Conservation (phyloP, 2,797 vertebrate species). For the Oreochromis grahami region DNA sequence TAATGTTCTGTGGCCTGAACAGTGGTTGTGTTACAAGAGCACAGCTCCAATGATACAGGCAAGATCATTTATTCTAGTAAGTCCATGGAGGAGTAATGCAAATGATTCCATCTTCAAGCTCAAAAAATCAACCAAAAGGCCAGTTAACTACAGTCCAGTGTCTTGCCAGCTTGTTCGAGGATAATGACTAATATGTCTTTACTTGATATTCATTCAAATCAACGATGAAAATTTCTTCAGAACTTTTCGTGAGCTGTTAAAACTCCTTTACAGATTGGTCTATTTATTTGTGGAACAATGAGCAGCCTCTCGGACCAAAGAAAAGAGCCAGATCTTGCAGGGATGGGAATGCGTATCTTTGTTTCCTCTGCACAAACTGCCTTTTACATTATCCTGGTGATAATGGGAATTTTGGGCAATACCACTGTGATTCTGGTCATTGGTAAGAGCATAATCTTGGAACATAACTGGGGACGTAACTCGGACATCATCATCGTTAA, state of each 20-base stretch:
- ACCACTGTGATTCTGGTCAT: constrained; percentile 68
- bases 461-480: constrained; percentile 44
- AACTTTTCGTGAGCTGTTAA: neutral
- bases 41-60: neutral
- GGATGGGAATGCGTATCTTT: constrained; percentile 43
- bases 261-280: neutral
- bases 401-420: constrained; percentile 77
- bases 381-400: constrained; percentile 71
- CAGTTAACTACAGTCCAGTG: neutral
- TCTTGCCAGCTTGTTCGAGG: neutral
- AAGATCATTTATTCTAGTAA: neutral
- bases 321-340: neutral
- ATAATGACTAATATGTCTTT: neutral
- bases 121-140: neutral
- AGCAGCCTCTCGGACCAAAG: neutral
- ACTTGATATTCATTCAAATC: neutral
- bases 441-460: constrained; percentile 58
- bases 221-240: neutral
- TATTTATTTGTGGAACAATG: neutral
- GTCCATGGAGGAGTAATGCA: neutral
- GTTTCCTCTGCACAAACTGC: constrained; percentile 40
- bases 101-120: neutral
- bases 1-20: neutral
- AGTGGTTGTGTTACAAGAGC: neutral
- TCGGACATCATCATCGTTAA: constrained; percentile 81